A percentile compares a stretch with the other conserved stretches of the same genome.
phyloP scores from a whole-genome alignment of 2,797 vertebrate genomes.

The Podarcis lilfordi region DNA sequence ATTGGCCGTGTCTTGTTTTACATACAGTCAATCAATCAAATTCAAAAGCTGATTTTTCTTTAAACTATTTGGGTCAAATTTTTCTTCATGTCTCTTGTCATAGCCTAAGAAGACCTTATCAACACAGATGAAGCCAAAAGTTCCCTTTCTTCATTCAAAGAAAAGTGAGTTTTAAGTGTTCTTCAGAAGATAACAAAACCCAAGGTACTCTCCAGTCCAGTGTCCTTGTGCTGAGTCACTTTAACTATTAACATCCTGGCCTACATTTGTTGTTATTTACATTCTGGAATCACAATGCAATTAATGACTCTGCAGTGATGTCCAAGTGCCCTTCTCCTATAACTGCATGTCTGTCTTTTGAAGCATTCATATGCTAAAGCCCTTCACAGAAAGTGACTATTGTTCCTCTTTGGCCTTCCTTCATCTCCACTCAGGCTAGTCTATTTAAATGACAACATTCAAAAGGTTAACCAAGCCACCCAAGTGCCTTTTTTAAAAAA shows the following conservation, averaged over 20 bases:
- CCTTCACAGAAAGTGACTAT: constrained; percentile 26
- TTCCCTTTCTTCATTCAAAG: constrained; percentile 18
- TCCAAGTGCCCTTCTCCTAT: constrained; percentile 31
- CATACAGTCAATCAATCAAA: background rate
- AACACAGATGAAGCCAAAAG: constrained; percentile 29
- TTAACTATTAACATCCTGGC: constrained; percentile 38
- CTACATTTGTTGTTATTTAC: constrained; percentile 43
- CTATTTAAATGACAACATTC: constrained; percentile 19
- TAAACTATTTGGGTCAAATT: background rate
- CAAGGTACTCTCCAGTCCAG: constrained; percentile 2
- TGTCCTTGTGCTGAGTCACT: constrained; percentile 24
- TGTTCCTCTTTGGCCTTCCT: constrained; percentile 2
- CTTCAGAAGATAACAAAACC: constrained; percentile 29
- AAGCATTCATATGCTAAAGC: constrained; percentile 32
- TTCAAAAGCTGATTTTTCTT: background rate
- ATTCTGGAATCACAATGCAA: constrained; percentile 36
- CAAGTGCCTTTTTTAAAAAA: constrained; percentile 19
- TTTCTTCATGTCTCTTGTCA: background rate
- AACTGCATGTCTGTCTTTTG: constrained; percentile 26
- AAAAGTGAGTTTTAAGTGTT: constrained; percentile 25
- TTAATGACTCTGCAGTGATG: constrained; percentile 39
- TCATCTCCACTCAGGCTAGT: constrained; percentile 7
- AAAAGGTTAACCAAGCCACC: constrained; percentile 30
- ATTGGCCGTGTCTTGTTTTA: background rate
- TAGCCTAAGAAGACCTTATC: constrained; percentile 21